phyloP scores from a whole-genome alignment of 2,888 invertebrate species.

The Ormyrus nitidulus region DNA sequence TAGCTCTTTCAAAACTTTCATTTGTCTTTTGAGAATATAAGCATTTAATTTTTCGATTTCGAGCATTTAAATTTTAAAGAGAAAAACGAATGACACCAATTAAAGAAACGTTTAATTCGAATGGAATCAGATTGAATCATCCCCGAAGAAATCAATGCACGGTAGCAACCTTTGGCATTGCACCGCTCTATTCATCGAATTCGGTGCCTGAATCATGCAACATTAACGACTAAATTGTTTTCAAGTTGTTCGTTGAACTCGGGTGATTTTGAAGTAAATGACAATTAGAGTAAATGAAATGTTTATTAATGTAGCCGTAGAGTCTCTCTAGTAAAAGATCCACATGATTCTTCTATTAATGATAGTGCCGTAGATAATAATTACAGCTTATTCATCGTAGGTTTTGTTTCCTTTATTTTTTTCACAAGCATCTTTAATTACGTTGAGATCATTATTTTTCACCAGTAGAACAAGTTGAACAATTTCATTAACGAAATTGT shows the following conservation, averaged over 20 bases:
- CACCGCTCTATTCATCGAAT: conserved; percentile 19
- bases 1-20: no score
- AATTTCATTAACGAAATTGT: no score
- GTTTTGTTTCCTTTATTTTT: no score
- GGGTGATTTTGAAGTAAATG: not conserved
- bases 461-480: no score
- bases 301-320: conserved; percentile 15
- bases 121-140: not conserved
- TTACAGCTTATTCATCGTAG: conserved; percentile 11
- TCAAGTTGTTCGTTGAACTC: not conserved
- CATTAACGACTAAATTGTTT: not conserved
- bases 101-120: conserved; percentile 26
- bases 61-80: not conserved
- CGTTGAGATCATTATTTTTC: no score
- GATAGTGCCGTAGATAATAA: conserved; percentile 4
- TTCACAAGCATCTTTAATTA: no score
- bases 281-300: conserved; percentile 23
- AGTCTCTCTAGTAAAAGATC: conserved; percentile 5
- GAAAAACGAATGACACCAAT: not conserved
- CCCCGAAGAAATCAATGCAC: conserved; percentile 5
- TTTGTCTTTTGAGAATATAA: no score
- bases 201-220: conserved; percentile 5
- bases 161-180: conserved; percentile 7
- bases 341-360: conserved; percentile 17
- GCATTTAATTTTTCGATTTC: no score